A percentile compares a stretch with the other conserved stretches of the same genome.
Evolutionary conservation across 1,140 invertebrate genomes (phyloP).

Genomic region (Aleiodes sp.): DNA sequence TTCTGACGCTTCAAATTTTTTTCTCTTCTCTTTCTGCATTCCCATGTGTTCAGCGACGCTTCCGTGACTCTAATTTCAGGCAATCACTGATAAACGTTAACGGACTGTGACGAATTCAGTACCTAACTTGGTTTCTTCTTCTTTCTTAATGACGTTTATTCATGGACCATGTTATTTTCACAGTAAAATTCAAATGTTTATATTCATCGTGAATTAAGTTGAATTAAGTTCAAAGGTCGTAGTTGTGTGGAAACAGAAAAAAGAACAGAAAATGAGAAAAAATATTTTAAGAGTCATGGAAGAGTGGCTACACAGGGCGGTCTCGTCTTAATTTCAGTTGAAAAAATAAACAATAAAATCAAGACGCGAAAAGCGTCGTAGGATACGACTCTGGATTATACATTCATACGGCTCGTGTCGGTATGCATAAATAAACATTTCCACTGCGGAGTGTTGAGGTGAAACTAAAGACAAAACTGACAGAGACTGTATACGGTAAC

Average conservation of each 20-base stretch:
- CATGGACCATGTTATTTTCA: neutral
- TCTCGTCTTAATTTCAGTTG: slow-evolving; percentile 50
- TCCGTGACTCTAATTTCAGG: slow-evolving; percentile 37
- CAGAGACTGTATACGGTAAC: slow-evolving; percentile 32
- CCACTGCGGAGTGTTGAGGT: slow-evolving; percentile 4
- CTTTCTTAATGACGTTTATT: neutral
- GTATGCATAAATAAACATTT: slow-evolving; percentile 64
- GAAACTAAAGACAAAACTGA: slow-evolving; percentile 33
- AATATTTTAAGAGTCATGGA: no score
- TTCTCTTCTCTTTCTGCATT: slow-evolving; percentile 28
- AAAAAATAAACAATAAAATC: slow-evolving; percentile 60
- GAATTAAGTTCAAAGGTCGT: no score
- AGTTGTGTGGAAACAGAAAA: no score
- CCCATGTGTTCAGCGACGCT: slow-evolving; percentile 32
- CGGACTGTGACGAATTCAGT: slow-evolving; percentile 25
- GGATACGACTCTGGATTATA: no score
- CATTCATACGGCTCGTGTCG: slow-evolving; percentile 52
- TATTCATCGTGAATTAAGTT: no score
- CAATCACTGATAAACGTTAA: slow-evolving; percentile 32
- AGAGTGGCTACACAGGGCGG: slow-evolving; percentile 41
- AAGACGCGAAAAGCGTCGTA: slow-evolving; percentile 60
- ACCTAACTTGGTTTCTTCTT: neutral
- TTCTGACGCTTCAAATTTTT: slow-evolving; percentile 4
- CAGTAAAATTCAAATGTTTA: neutral
- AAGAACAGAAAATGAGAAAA: no score